Evolutionary conservation across 2,888 invertebrate genomes (phyloP).

Genomic region (Rhogogaster chlorosoma): DNA sequence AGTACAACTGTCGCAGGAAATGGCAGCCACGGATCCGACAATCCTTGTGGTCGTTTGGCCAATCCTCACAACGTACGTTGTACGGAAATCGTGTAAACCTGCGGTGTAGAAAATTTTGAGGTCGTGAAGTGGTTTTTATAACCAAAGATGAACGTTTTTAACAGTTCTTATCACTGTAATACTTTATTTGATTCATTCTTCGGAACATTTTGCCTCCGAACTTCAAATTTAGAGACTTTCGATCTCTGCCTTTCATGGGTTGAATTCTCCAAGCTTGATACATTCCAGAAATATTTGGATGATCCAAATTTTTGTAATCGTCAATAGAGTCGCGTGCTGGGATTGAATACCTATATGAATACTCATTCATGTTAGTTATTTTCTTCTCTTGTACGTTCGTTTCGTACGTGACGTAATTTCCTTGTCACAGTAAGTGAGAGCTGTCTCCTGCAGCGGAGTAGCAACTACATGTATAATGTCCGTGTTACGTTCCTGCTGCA

Average conservation of each 20-base stretch:
- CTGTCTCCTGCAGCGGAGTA: neutral
- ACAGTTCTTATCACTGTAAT: too few species aligned
- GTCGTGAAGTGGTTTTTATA: neutral
- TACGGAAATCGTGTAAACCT: too few species aligned
- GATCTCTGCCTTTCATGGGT: neutral
- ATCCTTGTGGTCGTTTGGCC: neutral
- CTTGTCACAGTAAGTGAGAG: constrained; percentile 8
- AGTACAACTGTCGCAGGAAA: constrained; percentile 25
- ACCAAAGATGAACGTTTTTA: too few species aligned
- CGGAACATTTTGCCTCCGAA: neutral
- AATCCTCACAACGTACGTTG: neutral
- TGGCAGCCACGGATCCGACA: neutral
- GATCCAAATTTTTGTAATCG: neutral
- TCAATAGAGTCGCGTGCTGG: neutral
- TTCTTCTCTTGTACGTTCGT: neutral
- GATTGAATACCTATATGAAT: neutral
- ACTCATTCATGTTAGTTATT: neutral
- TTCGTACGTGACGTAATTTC: constrained; percentile 17
- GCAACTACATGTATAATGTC: neutral
- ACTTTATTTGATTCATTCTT: too few species aligned
- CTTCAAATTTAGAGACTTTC: neutral
- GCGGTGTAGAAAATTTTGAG: neutral
- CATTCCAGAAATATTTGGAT: neutral
- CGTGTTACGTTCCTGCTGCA: neutral
- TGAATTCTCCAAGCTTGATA: neutral